Evolutionary conservation across 2,888 invertebrate genomes (phyloP), one percentile per base, ranked within the genome.

Genomic region (Beris chalybata): DNA sequence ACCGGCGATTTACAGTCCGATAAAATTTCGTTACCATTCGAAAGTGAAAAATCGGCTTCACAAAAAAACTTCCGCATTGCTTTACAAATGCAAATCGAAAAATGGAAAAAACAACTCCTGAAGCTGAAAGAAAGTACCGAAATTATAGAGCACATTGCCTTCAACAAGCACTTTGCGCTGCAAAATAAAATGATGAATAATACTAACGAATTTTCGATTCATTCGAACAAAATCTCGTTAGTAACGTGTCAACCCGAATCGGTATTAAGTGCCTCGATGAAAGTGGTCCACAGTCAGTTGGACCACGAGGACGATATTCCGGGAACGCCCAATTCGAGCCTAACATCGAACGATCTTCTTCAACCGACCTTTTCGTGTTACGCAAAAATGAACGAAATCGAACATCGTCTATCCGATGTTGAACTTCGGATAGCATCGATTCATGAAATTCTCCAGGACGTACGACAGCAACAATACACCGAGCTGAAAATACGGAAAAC

Each of bases 381-480:
- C n/a, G 12, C 32, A n/a, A 64, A 55, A 32, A 64, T 64, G 64
- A 56, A 55, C 32, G 64, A 55, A 13, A 47, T 54, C 13, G 45
- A 55, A 4, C 45, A 55, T 48, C 52, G 64, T n/a, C 55, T 54
- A 12, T 38, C 54, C 4, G 64, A 64, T 32, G 48, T 64, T 2
- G 54, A 64, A 15, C 31, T 61, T 15, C 52, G 70, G 65, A 58
- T 32, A 68, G 32, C 63, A 30, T 31, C 67, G 55, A 67, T 58
- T 45, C 58, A 52, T 45, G 5, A 58, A 53, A 59, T 52, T n/a
- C 45, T 53, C 31, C 44, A 54, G 55, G 22, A n/a, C 6, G 52
- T 50, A 9, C 50, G 50, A 6, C 43, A 50, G 15, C 50, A 61
- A 38, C 61, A 61, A 43, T 52, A 52, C 38, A n/a, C 11, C 4